Evolutionary conservation across 2,797 vertebrate species (phyloP).

Genomic region (Rhabdophis nuchalis): DNA sequence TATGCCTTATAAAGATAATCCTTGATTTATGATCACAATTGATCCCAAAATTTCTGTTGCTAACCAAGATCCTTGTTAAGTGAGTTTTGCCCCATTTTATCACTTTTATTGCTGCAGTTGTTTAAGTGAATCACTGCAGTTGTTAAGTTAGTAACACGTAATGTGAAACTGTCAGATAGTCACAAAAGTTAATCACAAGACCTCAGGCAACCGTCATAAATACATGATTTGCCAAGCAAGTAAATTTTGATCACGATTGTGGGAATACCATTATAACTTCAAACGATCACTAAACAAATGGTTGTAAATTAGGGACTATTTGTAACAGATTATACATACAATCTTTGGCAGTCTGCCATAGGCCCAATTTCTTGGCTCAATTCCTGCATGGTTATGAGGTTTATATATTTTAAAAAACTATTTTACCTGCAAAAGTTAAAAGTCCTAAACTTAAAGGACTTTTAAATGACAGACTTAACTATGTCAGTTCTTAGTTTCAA

Average conservation of each 20-base stretch:
- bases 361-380: neutral
- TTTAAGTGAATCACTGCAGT: neutral
- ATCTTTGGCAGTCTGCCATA: neutral
- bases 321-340: neutral
- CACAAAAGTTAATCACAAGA: neutral
- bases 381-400: neutral
- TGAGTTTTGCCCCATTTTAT: neutral
- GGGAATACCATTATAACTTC: neutral
- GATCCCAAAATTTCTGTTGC: neutral
- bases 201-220: neutral
- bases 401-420: neutral
- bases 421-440: neutral
- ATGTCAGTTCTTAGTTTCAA: neutral
- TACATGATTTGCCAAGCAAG: neutral
- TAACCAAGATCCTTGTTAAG: neutral
- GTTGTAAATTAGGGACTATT: neutral
- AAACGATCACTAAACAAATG: neutral
- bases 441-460: neutral
- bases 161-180: neutral
- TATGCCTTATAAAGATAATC: neutral
- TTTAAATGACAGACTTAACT: neutral
- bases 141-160: neutral
- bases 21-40: neutral
- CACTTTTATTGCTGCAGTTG: neutral
- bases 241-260: neutral